Conservation (phyloP, 2,113 vertebrate genomes). For the Marcusenius ussheri region DNA sequence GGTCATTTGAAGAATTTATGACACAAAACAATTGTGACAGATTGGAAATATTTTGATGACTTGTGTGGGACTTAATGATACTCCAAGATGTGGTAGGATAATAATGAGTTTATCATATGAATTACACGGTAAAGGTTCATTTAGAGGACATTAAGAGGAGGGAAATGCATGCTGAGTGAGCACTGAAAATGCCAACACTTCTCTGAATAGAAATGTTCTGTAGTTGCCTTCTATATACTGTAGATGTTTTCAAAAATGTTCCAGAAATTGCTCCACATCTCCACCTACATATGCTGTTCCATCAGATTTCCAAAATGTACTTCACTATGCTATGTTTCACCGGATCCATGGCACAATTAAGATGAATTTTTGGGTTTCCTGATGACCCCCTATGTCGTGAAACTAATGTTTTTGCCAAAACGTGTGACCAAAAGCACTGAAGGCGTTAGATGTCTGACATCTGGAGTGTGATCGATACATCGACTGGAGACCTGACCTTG, state of each 20-base stretch:
- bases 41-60: not conserved
- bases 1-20: not conserved
- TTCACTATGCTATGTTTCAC: not conserved
- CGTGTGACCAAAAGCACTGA: not conserved
- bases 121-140: not conserved
- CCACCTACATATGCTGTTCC: not conserved
- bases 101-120: not conserved
- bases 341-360: not conserved
- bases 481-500: constrained; percentile 25
- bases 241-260: not conserved
- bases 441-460: not conserved
- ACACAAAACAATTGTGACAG: not conserved
- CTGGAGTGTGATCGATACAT: constrained; percentile 26
- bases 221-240: not conserved
- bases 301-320: not conserved
- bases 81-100: not conserved
- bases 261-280: not conserved
- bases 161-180: not conserved
- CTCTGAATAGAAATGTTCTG: not conserved
- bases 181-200: not conserved
- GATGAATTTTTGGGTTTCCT: not conserved
- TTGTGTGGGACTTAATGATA: not conserved
- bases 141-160: not conserved
- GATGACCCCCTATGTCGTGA: not conserved
- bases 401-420: not conserved